Base-by-base conservation (phyloP, 2,888 invertebrate genomes). In the Tyria jacobaeae region DNA sequence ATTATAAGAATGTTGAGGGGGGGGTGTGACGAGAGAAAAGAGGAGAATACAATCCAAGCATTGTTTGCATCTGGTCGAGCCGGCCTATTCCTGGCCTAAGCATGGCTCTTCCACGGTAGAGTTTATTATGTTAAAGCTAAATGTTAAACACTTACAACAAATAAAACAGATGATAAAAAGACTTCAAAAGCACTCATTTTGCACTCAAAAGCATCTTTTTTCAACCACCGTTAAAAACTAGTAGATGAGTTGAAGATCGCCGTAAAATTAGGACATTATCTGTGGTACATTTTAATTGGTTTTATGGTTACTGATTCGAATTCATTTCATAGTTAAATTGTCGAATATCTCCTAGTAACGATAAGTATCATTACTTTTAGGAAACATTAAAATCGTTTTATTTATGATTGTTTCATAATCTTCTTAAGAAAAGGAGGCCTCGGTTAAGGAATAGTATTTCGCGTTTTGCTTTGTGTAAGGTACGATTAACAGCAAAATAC, bases 291-390 rank as follows among this genome's bases (percentile, higher is more conserved):
- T 12, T 44, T 21, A 44, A 44, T 44, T 44, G 21, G 12, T 10
- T 3, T 44, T 21, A 21, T 12, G 17, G 44, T 31, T 21, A 27
- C 25, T 44, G 44, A 41, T 41, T 31, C 21, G 3, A 44, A 55
- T 44, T 17, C 2, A 55, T 55, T 55, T 55, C 55, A 55, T 55
- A 39, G 55, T 9, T 10, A 27, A 4, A 15, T 55, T 44, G 34
- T 55, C 9, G 44, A 55, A 55, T 5, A 39, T 54, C 25, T 27
- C 24, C 12, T 17, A 41, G 7, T 53, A n/a, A 25, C 1, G 9
- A 39, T 7, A 17, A 41, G 7, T n/a, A 17, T 41, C 41, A 17
- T 41, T n/a, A 41, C 27, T n/a, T n/a, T n/a, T n/a, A n/a, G 41
- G 41, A 17, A 41, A 41, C 17, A 41, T 17, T 31, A 31, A 31